These are phyloP conservation scores for Indicator indicator DNA, from an alignment of 2,113 vertebrate genomes.

Conservation along the genomic window DNA sequence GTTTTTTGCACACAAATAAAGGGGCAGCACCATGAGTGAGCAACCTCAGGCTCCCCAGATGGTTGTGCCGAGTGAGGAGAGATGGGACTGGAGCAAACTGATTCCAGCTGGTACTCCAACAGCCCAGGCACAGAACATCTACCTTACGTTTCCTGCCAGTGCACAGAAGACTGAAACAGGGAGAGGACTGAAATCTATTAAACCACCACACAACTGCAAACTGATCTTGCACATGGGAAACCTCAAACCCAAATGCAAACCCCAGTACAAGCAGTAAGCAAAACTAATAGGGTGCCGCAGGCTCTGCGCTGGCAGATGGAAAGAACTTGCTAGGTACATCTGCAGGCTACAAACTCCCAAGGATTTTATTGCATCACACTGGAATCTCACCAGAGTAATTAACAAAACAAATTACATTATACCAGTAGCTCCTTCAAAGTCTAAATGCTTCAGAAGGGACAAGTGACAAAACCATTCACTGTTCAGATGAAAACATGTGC, in stretches of 20 bases:
- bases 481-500: background rate
- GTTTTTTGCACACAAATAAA: background rate
- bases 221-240: background rate
- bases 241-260: background rate
- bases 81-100: background rate
- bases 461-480: slow-evolving; percentile 31
- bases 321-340: background rate
- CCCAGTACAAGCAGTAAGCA: background rate
- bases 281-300: background rate
- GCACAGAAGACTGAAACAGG: background rate
- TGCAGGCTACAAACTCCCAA: slow-evolving; percentile 16
- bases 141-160: background rate
- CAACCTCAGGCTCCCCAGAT: background rate
- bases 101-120: background rate
- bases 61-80: background rate
- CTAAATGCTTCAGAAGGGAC: slow-evolving; percentile 12
- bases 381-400: slow-evolving; percentile 5
- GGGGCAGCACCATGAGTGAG: background rate
- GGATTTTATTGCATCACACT: background rate
- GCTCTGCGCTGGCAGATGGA: background rate
- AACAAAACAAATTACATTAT: background rate
- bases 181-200: background rate
- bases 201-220: background rate
- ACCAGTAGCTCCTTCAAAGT: background rate
- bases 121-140: background rate